A percentile compares a stretch with the other conserved stretches of the same genome.
Conservation (phyloP, 2,797 vertebrate genomes). For the Lagorchestes hirsutus region DNA sequence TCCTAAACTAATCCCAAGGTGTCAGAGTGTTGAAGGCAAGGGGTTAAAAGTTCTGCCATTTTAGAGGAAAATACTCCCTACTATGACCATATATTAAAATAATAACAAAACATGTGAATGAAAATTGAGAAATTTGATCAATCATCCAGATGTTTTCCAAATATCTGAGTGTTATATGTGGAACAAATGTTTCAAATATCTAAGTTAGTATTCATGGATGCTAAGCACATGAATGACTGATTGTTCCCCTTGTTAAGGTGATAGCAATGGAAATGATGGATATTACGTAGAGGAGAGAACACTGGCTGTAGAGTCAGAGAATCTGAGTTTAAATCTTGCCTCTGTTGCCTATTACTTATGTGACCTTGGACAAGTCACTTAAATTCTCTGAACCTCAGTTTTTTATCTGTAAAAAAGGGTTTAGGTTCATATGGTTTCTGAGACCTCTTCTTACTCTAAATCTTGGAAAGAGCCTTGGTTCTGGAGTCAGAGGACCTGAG, state of each 20-base stretch:
- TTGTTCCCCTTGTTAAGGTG: not conserved
- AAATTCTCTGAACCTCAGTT: not conserved
- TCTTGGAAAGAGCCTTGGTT: not conserved
- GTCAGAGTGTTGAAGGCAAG: not conserved
- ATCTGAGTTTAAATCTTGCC: not conserved
- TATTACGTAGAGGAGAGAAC: not conserved
- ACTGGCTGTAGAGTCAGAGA: not conserved
- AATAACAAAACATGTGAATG: slow-evolving; percentile 16
- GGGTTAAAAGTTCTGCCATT: not conserved
- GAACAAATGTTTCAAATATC: not conserved
- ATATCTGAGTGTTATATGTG: not conserved
- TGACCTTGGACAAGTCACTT: not conserved
- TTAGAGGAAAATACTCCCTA: slow-evolving; percentile 9
- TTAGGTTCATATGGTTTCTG: not conserved
- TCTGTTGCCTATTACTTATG: not conserved
- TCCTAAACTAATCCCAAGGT: not conserved
- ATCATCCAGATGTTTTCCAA: slow-evolving; percentile 4
- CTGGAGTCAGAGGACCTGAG: not conserved
- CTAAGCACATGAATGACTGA: slow-evolving; percentile 7
- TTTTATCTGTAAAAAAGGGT: not conserved
- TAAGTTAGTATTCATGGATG: not conserved
- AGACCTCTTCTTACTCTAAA: not conserved
- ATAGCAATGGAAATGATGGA: not conserved
- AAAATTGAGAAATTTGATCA: not conserved
- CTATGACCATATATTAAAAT: not conserved